A percentile compares a stretch with the other conserved stretches of the same genome.
These are phyloP conservation scores for Oreochromis grahami DNA, from an alignment of 2,797 vertebrate genomes.

Conservation along the genomic window DNA sequence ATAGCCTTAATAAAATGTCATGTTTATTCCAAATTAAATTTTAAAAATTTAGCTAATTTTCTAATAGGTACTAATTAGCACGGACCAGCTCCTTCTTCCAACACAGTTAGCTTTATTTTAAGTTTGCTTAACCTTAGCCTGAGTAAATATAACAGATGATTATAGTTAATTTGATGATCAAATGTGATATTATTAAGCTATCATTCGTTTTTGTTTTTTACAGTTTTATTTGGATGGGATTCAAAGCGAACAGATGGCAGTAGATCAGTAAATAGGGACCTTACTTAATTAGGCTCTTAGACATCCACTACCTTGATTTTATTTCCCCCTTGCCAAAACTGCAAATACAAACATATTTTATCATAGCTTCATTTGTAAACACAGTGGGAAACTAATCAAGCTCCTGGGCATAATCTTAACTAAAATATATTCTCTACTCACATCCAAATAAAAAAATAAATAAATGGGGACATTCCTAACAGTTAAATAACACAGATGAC, in stretches of 20 bases:
- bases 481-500: neutral
- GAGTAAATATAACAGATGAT: neutral
- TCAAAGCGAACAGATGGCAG: neutral
- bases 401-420: neutral
- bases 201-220: neutral
- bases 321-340: neutral
- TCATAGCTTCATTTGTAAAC: neutral
- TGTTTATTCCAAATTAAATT: neutral
- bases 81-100: neutral
- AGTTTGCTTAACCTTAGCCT: fast-evolving
- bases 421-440: neutral
- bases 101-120: neutral
- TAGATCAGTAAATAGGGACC: neutral
- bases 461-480: neutral
- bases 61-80: neutral
- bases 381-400: neutral
- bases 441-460: neutral
- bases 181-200: neutral
- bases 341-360: neutral
- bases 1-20: neutral
- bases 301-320: neutral
- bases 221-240: neutral
- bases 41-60: neutral
- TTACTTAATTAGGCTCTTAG: neutral
- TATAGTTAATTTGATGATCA: neutral